Evolutionary conservation across 2,113 vertebrate genomes (phyloP), one percentile per base, ranked within the genome.

Genomic region (Eonycteris spelaea): DNA sequence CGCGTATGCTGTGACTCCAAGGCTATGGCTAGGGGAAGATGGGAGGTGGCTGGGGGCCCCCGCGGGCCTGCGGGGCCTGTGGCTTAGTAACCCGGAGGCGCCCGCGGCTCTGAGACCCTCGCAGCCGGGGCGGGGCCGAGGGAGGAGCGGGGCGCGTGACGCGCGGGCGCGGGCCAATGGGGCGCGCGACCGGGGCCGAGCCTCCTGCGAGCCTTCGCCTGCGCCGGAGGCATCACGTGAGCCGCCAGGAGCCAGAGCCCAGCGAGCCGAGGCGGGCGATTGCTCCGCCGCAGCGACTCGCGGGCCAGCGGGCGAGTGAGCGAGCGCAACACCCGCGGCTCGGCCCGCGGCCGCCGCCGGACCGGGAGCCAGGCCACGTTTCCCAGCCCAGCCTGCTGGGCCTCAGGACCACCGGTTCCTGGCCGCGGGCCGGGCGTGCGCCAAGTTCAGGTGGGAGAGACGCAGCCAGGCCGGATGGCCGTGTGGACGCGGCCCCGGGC

Each of bases 141-240:
- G 48, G 26, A 18, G 9, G 70, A 94, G 73, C 77, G 38, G 26
- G 53, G 61, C 55, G 87, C 90, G 43, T 97, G 98, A 98, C 95
- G 96, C 91, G 79, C 71, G 5, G 5, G 74, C 70, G 68, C 43
- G 26, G 95, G 91, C 99, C 99, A 99, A 99, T 99, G 94, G 96
- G 93, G 96, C 63, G 28, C 85, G 97, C 95, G 97, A 96, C 98
- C 97, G 93, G 94, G 98, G 99, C 98, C 99, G 99, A 99, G 99
- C 99, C 99, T 99, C 99, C 99, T 98, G 95, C 98, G 97, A 98
- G 96, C 98, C 98, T 99, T 98, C 97, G 40, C 96, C 45, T 51
- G 96, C 96, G 96, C 97, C 98, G 98, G 97, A 21, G 86, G 97
- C 93, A 89, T 98, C 95, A 97, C 97, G 98, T 98, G 97, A 97